Conservation (phyloP, 1,140 invertebrate species). For the Pomacea maculata region DNA sequence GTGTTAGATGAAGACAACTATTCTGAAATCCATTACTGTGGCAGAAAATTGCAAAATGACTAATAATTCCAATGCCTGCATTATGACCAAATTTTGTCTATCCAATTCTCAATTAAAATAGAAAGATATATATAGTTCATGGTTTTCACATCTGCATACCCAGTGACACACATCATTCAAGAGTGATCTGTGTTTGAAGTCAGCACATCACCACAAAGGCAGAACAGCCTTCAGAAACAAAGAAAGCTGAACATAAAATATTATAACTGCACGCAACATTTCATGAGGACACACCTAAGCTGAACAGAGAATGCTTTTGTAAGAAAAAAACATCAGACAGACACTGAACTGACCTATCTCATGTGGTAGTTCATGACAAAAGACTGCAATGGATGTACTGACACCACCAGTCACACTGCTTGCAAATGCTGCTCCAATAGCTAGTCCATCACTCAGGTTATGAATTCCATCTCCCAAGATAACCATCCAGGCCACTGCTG, state of each 20-base stretch:
- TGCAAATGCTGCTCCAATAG: constrained; percentile 82
- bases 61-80: not conserved
- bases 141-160: too few species aligned
- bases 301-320: not conserved
- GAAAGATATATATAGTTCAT: too few species aligned
- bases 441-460: constrained; percentile 68
- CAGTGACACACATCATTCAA: too few species aligned
- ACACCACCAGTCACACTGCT: constrained; percentile 87
- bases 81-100: too few species aligned
- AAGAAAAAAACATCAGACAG: constrained; percentile 42
- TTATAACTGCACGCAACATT: too few species aligned
- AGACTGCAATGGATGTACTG: constrained; percentile 91
- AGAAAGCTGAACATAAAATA: too few species aligned
- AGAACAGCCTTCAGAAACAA: too few species aligned
- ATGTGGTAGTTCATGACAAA: constrained; percentile 94
- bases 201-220: too few species aligned
- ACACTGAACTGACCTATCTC: constrained; percentile 77
- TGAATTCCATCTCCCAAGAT: constrained; percentile 65
- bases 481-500: constrained; percentile 57
- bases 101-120: too few species aligned
- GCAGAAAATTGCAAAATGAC: not conserved
- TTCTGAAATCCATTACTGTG: not conserved
- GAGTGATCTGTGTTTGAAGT: too few species aligned
- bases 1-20: not conserved
- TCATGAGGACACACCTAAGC: too few species aligned